Evolutionary conservation across 2,113 vertebrate species (phyloP).

Genomic region (Caranx melampygus): DNA sequence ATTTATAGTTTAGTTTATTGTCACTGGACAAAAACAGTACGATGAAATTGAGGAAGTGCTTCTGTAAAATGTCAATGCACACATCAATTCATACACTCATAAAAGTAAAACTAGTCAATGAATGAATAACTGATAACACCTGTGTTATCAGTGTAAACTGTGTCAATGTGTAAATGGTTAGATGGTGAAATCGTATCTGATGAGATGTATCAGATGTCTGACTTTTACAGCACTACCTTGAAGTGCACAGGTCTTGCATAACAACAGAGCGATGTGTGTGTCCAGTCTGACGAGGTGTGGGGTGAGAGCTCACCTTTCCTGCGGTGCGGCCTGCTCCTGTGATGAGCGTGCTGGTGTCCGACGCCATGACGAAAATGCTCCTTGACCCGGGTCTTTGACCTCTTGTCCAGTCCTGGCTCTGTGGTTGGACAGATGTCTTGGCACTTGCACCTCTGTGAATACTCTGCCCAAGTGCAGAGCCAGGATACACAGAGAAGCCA

Average conservation of each 20-base stretch:
- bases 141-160: too few species aligned
- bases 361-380: constrained; percentile 65
- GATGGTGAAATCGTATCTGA: not conserved
- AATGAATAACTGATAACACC: too few species aligned
- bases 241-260: not conserved
- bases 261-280: not conserved
- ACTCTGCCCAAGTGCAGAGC: constrained; percentile 74
- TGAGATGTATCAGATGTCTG: not conserved
- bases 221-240: not conserved
- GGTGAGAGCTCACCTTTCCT: constrained; percentile 77
- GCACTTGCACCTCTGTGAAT: constrained; percentile 72
- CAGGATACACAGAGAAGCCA: constrained; percentile 79
- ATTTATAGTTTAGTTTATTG: too few species aligned
- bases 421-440: constrained; percentile 69
- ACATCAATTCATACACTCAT: too few species aligned
- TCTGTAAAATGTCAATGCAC: too few species aligned
- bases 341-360: constrained; percentile 58
- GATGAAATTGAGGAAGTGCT: too few species aligned
- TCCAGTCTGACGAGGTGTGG: not conserved
- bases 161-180: too few species aligned
- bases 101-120: too few species aligned
- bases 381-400: constrained; percentile 68
- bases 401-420: constrained; percentile 39
- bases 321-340: constrained; percentile 69
- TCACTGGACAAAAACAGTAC: not conserved